Conservation (phyloP, 2,888 invertebrate species). For the Ptilodon capucinus region DNA sequence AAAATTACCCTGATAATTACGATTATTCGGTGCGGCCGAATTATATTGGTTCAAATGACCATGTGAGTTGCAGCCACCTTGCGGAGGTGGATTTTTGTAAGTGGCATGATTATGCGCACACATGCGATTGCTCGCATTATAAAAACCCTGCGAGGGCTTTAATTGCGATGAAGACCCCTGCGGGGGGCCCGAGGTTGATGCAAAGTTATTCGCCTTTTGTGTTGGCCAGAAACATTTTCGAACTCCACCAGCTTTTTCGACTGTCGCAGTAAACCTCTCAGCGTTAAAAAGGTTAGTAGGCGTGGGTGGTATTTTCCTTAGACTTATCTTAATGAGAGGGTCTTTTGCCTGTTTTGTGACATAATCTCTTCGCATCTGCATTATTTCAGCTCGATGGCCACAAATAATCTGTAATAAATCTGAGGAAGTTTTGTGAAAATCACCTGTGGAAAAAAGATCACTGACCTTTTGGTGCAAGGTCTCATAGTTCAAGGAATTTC, state of each 20-base stretch:
- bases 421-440: not conserved
- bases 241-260: conserved; percentile 3
- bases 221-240: conserved; percentile 1
- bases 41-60: no score
- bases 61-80: no score
- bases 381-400: conserved; percentile 2
- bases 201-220: not conserved
- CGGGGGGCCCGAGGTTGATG: not conserved
- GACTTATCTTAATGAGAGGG: not conserved
- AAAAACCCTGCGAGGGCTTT: not conserved
- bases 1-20: no score
- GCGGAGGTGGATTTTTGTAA: no score
- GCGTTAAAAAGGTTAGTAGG: not conserved
- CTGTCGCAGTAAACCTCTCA: not conserved
- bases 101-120: no score
- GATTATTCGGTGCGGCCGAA: no score
- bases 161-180: not conserved
- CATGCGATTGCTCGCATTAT: no score
- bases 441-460: not conserved
- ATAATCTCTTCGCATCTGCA: conserved; percentile 1
- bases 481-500: no score
- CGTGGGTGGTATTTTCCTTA: not conserved
- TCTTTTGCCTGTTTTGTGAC: not conserved
- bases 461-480: no score
- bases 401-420: conserved; percentile 2